Evolutionary conservation across 2,113 vertebrate species (phyloP).

Genomic region (Lathamus discolor): DNA sequence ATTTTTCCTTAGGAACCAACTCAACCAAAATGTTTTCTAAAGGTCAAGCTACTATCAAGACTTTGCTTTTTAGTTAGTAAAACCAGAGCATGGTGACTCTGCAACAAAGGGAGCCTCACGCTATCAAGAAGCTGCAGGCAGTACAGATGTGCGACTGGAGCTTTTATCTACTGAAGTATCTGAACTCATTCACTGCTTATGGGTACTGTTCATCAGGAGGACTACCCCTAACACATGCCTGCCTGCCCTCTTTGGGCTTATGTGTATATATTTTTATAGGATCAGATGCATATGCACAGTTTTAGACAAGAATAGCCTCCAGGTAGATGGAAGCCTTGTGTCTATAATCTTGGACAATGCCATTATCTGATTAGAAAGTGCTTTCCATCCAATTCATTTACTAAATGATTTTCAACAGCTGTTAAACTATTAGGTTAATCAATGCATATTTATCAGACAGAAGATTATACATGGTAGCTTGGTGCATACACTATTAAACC

Average conservation of each 20-base stretch:
- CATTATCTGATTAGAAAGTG: constrained; percentile 30
- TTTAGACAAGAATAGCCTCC: neutral
- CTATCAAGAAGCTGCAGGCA: neutral
- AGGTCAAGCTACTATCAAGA: neutral
- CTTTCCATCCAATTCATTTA: constrained; percentile 29
- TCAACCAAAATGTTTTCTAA: neutral
- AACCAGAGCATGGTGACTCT: neutral
- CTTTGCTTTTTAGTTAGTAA: neutral
- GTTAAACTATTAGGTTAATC: constrained; percentile 27
- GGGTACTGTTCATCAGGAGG: neutral
- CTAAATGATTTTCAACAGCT: constrained; percentile 52
- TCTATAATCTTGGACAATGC: neutral
- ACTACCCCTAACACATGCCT: neutral
- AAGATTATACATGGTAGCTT: neutral
- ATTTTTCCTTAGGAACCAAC: neutral
- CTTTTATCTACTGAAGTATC: neutral
- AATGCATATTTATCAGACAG: neutral
- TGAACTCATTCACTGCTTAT: neutral
- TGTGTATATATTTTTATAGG: neutral
- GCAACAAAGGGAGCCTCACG: neutral
- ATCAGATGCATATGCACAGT: neutral
- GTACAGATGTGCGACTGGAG: accelerated
- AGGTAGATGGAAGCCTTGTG: neutral
- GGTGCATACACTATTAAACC: neutral
- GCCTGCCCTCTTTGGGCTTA: neutral